Conservation (phyloP, 2,888 invertebrate genomes). For the Lasioglossum vierecki region DNA sequence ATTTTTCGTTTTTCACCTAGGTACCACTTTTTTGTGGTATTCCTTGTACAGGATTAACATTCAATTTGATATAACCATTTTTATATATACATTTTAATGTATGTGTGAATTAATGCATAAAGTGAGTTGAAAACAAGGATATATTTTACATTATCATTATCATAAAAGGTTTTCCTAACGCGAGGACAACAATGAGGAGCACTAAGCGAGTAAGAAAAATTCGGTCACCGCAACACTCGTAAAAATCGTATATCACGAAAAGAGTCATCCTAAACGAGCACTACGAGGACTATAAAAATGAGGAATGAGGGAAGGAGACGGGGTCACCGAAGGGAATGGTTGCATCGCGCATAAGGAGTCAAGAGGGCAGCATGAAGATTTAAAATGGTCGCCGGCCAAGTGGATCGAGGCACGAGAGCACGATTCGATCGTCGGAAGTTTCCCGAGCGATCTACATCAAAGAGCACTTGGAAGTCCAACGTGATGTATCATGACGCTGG, state of each 20-base stretch:
- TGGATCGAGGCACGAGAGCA: conserved; percentile 19
- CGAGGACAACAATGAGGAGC: background rate
- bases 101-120: too few species aligned
- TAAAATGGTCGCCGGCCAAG: background rate
- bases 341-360: background rate
- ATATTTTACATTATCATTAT: background rate
- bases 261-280: background rate
- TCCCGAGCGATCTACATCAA: conserved; percentile 18
- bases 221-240: background rate
- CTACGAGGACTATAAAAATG: background rate
- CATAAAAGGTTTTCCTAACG: background rate
- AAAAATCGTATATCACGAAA: background rate
- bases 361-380: background rate
- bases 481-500: conserved; percentile 33
- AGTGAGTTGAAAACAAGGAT: too few species aligned
- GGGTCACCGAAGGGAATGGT: background rate
- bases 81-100: too few species aligned
- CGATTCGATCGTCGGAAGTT: conserved; percentile 25
- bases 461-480: conserved; percentile 45
- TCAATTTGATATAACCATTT: too few species aligned
- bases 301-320: background rate
- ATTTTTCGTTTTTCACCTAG: too few species aligned
- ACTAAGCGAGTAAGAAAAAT: background rate
- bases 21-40: too few species aligned
- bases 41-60: too few species aligned